Conservation (phyloP, 2,797 vertebrate species). For the Alfaro cultratus region DNA sequence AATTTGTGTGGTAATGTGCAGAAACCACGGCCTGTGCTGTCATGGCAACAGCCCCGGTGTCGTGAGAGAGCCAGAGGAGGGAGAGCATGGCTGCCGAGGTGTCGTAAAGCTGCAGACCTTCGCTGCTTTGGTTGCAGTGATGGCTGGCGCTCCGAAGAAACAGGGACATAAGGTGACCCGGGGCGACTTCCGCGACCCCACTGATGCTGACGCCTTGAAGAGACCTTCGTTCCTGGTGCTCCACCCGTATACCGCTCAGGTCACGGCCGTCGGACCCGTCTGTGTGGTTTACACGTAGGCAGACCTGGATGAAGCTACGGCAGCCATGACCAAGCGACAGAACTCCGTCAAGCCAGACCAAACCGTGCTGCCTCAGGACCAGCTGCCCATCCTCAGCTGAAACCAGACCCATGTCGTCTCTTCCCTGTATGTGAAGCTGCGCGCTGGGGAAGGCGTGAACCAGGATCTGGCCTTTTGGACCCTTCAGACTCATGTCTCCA, state of each 20-base stretch:
- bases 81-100: constrained; percentile 76
- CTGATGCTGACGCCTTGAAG: constrained; percentile 86
- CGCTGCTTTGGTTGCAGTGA: constrained; percentile 85
- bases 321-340: constrained; percentile 87
- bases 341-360: constrained; percentile 88
- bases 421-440: constrained; percentile 81
- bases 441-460: constrained; percentile 77
- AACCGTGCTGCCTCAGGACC: constrained; percentile 84
- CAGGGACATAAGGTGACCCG: constrained; percentile 79
- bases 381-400: constrained; percentile 74
- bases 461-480: constrained; percentile 46
- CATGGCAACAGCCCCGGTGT: constrained; percentile 88
- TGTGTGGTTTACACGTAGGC: constrained; percentile 82
- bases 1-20: constrained; percentile 88
- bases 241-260: constrained; percentile 82
- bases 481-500: constrained; percentile 74
- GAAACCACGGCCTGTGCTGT: constrained; percentile 84
- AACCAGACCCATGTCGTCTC: constrained; percentile 65
- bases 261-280: constrained; percentile 80
- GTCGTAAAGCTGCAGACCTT: constrained; percentile 80
- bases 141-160: constrained; percentile 83
- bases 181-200: constrained; percentile 83
- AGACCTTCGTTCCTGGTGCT: constrained; percentile 83
- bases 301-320: constrained; percentile 87
- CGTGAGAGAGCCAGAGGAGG: constrained; percentile 90